These are phyloP conservation scores for Deilephila elpenor DNA, from an alignment of 2,888 invertebrate genomes.

Conservation along the genomic window DNA sequence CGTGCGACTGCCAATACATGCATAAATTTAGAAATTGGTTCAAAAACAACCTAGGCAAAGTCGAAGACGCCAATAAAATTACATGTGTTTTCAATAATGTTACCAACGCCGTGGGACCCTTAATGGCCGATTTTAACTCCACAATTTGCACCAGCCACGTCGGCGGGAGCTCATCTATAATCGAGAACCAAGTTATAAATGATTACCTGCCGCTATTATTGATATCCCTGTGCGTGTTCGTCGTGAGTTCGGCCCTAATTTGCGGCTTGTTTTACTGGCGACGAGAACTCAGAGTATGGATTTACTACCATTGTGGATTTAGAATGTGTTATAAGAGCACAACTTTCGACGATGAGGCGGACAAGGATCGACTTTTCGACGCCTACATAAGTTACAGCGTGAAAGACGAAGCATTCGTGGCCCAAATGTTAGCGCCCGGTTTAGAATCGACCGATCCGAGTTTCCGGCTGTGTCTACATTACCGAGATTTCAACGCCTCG, in stretches of 20 bases:
- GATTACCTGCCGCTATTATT: slow-evolving; percentile 92
- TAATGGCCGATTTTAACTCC: slow-evolving; percentile 91
- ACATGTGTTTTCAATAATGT: slow-evolving; percentile 90
- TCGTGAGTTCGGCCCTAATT: slow-evolving; percentile 90
- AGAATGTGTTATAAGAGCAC: slow-evolving; percentile 94
- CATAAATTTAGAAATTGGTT: slow-evolving; percentile 92
- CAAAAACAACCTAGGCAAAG: slow-evolving; percentile 90
- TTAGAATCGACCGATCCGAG: slow-evolving; percentile 92
- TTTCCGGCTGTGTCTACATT: slow-evolving; percentile 95
- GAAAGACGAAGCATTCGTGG: slow-evolving; percentile 96
- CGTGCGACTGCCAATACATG: slow-evolving; percentile 94
- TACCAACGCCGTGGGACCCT: slow-evolving; percentile 88
- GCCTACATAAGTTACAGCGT: slow-evolving; percentile 98
- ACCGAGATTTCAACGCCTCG: slow-evolving; percentile 95
- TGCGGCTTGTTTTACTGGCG: slow-evolving; percentile 93
- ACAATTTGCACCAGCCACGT: slow-evolving; percentile 90
- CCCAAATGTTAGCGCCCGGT: slow-evolving; percentile 94
- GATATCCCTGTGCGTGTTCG: slow-evolving; percentile 90
- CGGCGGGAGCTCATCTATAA: slow-evolving; percentile 89
- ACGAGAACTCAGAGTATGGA: slow-evolving; percentile 92
- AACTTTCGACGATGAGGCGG: slow-evolving; percentile 91
- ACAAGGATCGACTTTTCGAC: slow-evolving; percentile 95
- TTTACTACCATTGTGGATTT: slow-evolving; percentile 93
- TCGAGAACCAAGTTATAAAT: slow-evolving; percentile 91
- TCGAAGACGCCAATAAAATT: slow-evolving; percentile 90